Conservation (phyloP, 23 tunicate genomes). For the Halocynthia aurantium region DNA sequence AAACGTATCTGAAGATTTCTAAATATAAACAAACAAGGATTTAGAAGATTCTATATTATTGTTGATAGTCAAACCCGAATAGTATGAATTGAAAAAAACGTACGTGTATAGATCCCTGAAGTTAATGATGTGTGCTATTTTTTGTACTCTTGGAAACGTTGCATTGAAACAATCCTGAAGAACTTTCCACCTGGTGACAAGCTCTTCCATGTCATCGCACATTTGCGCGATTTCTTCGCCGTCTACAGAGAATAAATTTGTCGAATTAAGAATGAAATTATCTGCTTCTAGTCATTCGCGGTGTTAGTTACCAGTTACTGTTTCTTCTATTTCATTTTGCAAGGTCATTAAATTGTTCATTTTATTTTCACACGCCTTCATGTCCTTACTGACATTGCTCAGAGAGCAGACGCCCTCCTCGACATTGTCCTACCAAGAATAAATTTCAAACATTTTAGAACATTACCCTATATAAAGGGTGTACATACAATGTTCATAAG, state of each 20-base stretch:
- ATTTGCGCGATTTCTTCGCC: not conserved
- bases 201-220: slow-evolving; percentile 16
- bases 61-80: too few species aligned
- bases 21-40: not conserved
- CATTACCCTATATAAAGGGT: not conserved
- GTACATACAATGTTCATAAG: not conserved
- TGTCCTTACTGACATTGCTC: slow-evolving; percentile 6
- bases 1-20: too few species aligned
- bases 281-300: too few species aligned
- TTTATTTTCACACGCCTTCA: slow-evolving; percentile 9
- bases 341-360: not conserved
- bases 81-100: not conserved
- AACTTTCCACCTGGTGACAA: slow-evolving; percentile 1
- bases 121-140: slow-evolving; percentile 9
- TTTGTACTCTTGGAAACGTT: not conserved
- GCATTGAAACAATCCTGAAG: slow-evolving; percentile 8
- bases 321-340: too few species aligned
- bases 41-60: too few species aligned
- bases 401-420: slow-evolving; percentile 18
- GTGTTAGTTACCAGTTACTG: too few species aligned
- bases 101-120: slow-evolving; percentile 12
- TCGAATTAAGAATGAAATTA: too few species aligned
- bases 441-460: not conserved
- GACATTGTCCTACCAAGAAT: slow-evolving; percentile 4
- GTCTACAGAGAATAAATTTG: too few species aligned